These are phyloP conservation scores for Heliconius himera DNA, from an alignment of 1,140 invertebrate species.

Conservation along the genomic window DNA sequence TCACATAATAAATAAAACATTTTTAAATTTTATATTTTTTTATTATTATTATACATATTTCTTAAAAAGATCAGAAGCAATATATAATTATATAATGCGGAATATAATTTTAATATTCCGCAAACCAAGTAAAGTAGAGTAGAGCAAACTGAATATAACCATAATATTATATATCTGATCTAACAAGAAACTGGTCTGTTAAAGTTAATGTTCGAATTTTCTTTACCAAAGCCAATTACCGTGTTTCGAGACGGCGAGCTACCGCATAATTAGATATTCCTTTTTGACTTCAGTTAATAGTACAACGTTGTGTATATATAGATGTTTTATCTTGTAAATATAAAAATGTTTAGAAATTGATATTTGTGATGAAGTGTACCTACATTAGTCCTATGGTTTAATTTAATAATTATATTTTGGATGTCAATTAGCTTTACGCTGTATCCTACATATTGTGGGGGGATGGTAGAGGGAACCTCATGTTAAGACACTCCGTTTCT, in stretches of 20 bases:
- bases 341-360: not conserved
- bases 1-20: too few relatives aligned
- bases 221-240: constrained; percentile 28
- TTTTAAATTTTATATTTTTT: too few relatives aligned
- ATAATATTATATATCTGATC: not conserved
- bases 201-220: constrained; percentile 23
- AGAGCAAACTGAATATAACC: constrained; percentile 3
- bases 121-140: not conserved
- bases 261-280: constrained; percentile 22
- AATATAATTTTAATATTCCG: not conserved
- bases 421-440: too few relatives aligned
- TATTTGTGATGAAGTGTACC: not conserved
- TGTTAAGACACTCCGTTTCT: not conserved
- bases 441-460: too few relatives aligned
- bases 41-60: too few relatives aligned
- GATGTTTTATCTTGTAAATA: not conserved
- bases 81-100: not conserved
- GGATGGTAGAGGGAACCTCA: not conserved
- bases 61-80: too few relatives aligned
- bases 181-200: not conserved
- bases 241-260: constrained; percentile 7
- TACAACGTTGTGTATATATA: not conserved
- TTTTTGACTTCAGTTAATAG: not conserved
- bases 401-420: too few relatives aligned
- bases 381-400: not conserved